Percentiles rank a stretch among this genome's conserved stretches.
Conservation (phyloP, 1,140 invertebrate genomes). For the Atta texana region DNA sequence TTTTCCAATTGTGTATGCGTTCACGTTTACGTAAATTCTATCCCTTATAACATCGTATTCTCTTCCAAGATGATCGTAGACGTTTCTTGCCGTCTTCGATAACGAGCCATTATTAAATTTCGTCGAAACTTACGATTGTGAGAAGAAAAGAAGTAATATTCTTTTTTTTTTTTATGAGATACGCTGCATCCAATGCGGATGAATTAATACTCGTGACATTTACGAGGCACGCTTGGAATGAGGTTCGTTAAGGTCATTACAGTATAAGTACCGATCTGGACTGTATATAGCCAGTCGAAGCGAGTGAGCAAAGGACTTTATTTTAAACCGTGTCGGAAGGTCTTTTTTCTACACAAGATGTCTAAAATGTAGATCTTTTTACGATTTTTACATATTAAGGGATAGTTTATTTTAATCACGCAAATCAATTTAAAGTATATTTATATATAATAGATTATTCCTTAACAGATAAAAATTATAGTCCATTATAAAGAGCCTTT, state of each 20-base stretch:
- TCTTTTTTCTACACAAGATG: background rate
- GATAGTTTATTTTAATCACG: too few relatives aligned
- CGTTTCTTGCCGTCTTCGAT: background rate
- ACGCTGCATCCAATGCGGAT: conserved; percentile 33
- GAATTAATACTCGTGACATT: conserved; percentile 59
- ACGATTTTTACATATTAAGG: too few relatives aligned
- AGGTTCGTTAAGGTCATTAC: conserved; percentile 62
- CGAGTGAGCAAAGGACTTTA: conserved; percentile 55
- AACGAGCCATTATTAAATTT: conserved; percentile 31
- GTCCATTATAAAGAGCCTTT: background rate
- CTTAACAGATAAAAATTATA: background rate
- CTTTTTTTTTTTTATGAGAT: background rate
- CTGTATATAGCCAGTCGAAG: conserved; percentile 59
- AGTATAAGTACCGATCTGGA: conserved; percentile 50
- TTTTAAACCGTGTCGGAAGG: conserved; percentile 35
- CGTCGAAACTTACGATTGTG: background rate
- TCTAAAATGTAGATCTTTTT: background rate
- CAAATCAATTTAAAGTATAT: background rate
- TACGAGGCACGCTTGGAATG: conserved; percentile 37
- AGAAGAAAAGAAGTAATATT: background rate
- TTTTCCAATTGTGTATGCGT: too few relatives aligned
- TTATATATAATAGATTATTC: background rate
- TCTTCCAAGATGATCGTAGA: background rate
- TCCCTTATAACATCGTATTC: background rate
- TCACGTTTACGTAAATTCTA: background rate